Evolutionary conservation across 2,797 vertebrate genomes (phyloP).

Genomic region (Synanceia verrucosa): DNA sequence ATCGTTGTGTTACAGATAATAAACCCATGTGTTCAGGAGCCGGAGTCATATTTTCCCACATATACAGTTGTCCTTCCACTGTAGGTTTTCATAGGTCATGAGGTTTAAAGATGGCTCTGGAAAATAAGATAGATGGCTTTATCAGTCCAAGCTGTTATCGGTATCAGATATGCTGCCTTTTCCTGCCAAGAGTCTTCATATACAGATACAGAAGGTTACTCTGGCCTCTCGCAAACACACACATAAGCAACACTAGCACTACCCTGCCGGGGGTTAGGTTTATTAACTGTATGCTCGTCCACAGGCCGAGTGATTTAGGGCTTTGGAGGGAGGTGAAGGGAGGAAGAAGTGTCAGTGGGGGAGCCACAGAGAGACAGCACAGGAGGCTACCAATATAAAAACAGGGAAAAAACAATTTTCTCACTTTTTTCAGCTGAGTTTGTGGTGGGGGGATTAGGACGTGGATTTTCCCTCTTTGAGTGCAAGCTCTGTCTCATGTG

Average conservation of each 20-base stretch:
- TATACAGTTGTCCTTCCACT: background rate
- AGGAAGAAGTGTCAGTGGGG: slow-evolving; percentile 17
- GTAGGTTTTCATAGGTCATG: background rate
- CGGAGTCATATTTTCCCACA: slow-evolving; percentile 5
- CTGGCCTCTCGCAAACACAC: background rate
- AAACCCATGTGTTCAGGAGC: slow-evolving; percentile 20
- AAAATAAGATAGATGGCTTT: slow-evolving; percentile 31
- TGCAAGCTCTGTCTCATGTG: slow-evolving; percentile 62
- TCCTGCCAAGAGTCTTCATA: slow-evolving; percentile 6
- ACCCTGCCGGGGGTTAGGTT: slow-evolving; percentile 50
- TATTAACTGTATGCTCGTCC: slow-evolving; percentile 63
- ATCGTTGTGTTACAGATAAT: slow-evolving; percentile 38
- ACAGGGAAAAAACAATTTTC: slow-evolving; percentile 55
- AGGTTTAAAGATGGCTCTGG: slow-evolving; percentile 20
- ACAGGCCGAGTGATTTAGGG: slow-evolving; percentile 52
- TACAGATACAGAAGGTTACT: slow-evolving; percentile 28
- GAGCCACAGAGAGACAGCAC: slow-evolving; percentile 13
- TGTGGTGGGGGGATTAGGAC: slow-evolving; percentile 61
- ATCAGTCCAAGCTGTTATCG: slow-evolving; percentile 26
- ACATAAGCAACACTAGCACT: slow-evolving; percentile 1
- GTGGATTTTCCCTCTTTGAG: slow-evolving; percentile 62
- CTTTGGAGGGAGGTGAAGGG: slow-evolving; percentile 41
- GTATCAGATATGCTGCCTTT: slow-evolving; percentile 21
- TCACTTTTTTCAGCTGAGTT: slow-evolving; percentile 56
- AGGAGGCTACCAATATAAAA: slow-evolving; percentile 46